These are phyloP conservation scores for Cybosia mesomella DNA, from an alignment of 2,888 invertebrate species.

Conservation along the genomic window DNA sequence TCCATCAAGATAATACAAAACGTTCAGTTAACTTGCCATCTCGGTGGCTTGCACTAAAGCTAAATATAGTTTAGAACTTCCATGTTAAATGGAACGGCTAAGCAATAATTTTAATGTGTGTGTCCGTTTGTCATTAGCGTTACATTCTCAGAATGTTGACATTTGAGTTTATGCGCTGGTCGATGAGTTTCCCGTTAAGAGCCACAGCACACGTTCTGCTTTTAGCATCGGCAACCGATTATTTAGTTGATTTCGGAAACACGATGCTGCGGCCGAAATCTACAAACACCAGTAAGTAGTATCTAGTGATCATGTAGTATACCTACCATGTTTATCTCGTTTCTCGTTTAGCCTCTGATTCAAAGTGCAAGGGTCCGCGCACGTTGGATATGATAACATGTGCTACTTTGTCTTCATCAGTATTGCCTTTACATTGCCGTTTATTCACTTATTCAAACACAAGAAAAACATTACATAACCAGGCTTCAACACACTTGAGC, in stretches of 20 bases:
- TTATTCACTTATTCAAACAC: no score
- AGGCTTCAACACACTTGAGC: no score
- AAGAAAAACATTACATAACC: no score
- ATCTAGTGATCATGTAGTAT: background rate
- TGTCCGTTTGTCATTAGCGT: constrained; percentile 19
- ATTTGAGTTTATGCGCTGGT: background rate
- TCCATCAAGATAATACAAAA: background rate
- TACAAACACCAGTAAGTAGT: background rate
- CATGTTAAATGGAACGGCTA: constrained; percentile 9
- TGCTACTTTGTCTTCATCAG: background rate
- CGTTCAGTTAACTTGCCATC: background rate
- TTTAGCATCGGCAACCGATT: background rate
- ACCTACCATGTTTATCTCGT: background rate
- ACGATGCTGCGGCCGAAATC: no score
- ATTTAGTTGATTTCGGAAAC: background rate
- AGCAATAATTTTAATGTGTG: constrained; percentile 19
- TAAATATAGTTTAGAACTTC: constrained; percentile 18
- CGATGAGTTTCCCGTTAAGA: background rate
- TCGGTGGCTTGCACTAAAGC: constrained; percentile 1
- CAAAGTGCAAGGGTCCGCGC: background rate
- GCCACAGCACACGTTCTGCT: background rate
- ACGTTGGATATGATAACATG: background rate
- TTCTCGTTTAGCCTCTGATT: background rate
- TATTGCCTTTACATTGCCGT: background rate
- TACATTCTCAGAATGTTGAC: constrained; percentile 16